These are phyloP conservation scores for Dendronephthya gigantea DNA, from an alignment of 64 coral and sea anemone genomes.

Conservation along the genomic window DNA sequence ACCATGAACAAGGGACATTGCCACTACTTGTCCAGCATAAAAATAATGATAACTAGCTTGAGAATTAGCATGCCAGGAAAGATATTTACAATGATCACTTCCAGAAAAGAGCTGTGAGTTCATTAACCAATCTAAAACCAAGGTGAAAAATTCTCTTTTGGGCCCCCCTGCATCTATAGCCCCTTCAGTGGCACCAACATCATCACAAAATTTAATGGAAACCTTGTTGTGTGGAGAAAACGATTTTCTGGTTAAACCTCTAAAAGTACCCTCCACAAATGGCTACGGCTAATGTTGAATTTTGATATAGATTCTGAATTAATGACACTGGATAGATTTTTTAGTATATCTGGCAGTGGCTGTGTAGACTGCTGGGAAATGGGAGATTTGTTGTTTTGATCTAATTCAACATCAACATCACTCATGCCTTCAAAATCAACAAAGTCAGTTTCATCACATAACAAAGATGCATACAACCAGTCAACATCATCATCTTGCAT, in stretches of 20 bases:
- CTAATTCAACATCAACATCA: too few species aligned
- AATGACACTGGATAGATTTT: too few species aligned
- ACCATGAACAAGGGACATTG: slow-evolving; percentile 37
- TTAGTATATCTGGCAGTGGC: too few species aligned
- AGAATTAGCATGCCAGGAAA: slow-evolving; percentile 11
- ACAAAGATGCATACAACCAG: too few species aligned
- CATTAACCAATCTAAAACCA: slow-evolving; percentile 29
- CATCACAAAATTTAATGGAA: slow-evolving; percentile 39
- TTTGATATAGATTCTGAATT: too few species aligned
- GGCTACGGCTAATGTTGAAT: slow-evolving; percentile 29
- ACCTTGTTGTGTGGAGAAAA: slow-evolving; percentile 28
- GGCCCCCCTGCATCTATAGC: slow-evolving; percentile 38
- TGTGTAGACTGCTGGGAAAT: too few species aligned
- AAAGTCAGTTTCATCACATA: too few species aligned
- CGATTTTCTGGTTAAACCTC: slow-evolving; percentile 19
- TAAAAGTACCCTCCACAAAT: slow-evolving; percentile 31
- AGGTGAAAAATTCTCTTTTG: slow-evolving; percentile 33
- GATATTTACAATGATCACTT: neutral
- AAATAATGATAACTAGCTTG: slow-evolving; percentile 8
- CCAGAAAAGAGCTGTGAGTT: slow-evolving; percentile 44
- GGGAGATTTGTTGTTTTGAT: too few species aligned
- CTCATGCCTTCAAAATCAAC: too few species aligned
- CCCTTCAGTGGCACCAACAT: slow-evolving; percentile 17
- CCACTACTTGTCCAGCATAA: slow-evolving; percentile 26
- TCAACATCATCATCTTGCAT: too few species aligned